These are phyloP conservation scores for Drosophila subquinaria DNA, from an alignment of 2,888 invertebrate species.

Conservation along the genomic window DNA sequence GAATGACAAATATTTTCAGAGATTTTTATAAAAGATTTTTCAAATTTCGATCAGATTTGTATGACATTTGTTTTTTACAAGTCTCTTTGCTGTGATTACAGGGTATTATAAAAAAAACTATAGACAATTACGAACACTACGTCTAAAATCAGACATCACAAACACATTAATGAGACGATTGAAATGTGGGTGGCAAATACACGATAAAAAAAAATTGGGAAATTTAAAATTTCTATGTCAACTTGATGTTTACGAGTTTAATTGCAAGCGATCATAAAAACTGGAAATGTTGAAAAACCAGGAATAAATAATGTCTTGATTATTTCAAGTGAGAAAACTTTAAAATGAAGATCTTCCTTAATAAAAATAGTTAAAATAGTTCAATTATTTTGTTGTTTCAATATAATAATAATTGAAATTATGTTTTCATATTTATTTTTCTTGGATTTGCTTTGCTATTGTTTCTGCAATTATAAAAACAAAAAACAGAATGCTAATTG, in stretches of 20 bases:
- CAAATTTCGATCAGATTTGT: too few species aligned
- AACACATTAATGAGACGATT: conserved; percentile 46
- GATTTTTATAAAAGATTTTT: too few species aligned
- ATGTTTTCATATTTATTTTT: not conserved
- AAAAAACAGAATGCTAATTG: conserved; percentile 32
- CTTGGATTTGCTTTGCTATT: not conserved
- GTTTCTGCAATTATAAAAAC: not conserved
- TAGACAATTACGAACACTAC: conserved; percentile 21
- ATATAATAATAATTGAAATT: not conserved
- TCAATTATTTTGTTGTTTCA: not conserved
- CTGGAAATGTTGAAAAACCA: not conserved
- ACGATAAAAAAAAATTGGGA: conserved; percentile 15
- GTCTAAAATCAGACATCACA: conserved; percentile 15
- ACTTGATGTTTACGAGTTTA: conserved; percentile 38
- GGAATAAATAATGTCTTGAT: not conserved
- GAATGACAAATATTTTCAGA: not conserved
- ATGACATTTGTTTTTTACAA: too few species aligned
- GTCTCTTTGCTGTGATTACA: not conserved
- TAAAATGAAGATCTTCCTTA: not conserved
- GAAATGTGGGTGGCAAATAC: conserved; percentile 25
- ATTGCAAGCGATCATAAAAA: conserved; percentile 41
- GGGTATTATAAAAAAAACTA: not conserved
- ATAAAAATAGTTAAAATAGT: not conserved
- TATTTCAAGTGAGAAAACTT: not conserved
- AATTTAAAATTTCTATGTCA: conserved; percentile 26